Conservation (phyloP, 2,113 vertebrate genomes). For the Melanerpes aurifrons region DNA sequence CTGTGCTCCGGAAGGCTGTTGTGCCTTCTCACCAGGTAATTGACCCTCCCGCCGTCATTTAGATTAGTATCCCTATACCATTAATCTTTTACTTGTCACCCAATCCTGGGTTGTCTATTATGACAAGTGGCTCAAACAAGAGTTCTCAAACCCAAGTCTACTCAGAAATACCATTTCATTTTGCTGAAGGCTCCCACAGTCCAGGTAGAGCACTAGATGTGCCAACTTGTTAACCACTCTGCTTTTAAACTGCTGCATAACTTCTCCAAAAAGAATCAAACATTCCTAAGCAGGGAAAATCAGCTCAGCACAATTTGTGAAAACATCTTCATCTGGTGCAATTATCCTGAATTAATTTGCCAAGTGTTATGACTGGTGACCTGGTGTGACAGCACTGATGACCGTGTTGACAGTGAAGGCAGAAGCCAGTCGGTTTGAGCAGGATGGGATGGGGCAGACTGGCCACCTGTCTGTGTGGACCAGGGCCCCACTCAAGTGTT, state of each 20-base stretch:
- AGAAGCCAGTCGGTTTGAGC: background rate
- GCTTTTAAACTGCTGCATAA: background rate
- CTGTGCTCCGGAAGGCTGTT: background rate
- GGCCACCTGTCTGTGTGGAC: slow-evolving; percentile 29
- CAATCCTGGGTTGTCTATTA: background rate
- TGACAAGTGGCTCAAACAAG: background rate
- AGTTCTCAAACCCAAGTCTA: background rate
- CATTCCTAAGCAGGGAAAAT: background rate
- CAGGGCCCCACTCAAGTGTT: background rate
- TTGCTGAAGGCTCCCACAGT: background rate
- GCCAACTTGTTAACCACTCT: background rate
- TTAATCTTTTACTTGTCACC: slow-evolving; percentile 20
- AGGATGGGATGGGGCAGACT: background rate
- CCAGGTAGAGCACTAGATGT: background rate
- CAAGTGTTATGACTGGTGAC: background rate
- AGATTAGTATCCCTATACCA: slow-evolving; percentile 6
- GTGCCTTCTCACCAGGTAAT: slow-evolving; percentile 9
- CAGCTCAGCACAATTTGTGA: background rate
- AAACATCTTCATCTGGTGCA: background rate
- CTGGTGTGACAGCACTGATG: background rate
- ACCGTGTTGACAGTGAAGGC: background rate
- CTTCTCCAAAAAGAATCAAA: background rate
- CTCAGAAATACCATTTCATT: background rate
- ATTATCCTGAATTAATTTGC: background rate
- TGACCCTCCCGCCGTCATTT: slow-evolving; percentile 22